Percentiles rank a stretch among this genome's conserved stretches.
phyloP scores from a whole-genome alignment of 2,113 vertebrate genomes.

The Pan troglodytes region DNA sequence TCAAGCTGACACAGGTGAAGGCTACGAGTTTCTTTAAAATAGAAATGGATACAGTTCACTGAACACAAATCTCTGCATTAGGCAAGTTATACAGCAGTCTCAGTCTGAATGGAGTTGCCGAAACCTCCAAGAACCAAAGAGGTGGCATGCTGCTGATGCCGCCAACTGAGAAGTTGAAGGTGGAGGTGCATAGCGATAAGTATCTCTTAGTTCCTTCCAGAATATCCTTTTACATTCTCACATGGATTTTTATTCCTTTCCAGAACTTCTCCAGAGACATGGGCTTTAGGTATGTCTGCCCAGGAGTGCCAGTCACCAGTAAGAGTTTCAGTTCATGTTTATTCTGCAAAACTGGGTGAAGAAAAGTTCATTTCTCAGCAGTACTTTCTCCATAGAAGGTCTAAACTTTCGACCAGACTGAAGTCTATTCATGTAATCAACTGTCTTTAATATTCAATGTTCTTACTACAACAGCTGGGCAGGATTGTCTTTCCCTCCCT shows the following conservation, averaged over 20 bases:
- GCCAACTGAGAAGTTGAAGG: neutral
- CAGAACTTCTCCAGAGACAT: neutral
- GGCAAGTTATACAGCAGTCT: neutral
- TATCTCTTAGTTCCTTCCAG: neutral
- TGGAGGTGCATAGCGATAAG: neutral
- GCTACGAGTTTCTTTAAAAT: neutral
- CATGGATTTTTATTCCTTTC: neutral
- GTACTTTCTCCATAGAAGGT: neutral
- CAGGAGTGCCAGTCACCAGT: neutral
- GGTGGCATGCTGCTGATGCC: accelerated
- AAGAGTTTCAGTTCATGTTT: neutral
- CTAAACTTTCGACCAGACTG: neutral
- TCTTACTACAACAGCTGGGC: neutral
- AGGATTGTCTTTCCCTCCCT: neutral
- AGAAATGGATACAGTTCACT: neutral
- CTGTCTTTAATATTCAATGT: neutral
- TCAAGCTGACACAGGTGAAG: neutral
- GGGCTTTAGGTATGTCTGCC: neutral
- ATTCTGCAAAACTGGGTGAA: neutral
- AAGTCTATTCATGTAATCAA: neutral
- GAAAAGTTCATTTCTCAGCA: neutral
- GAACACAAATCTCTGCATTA: neutral
- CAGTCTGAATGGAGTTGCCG: neutral
- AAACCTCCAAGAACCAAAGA: neutral
- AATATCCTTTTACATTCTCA: neutral